Base-by-base conservation (phyloP, 2,888 invertebrate species). In the Latrodectus hesperus region DNA sequence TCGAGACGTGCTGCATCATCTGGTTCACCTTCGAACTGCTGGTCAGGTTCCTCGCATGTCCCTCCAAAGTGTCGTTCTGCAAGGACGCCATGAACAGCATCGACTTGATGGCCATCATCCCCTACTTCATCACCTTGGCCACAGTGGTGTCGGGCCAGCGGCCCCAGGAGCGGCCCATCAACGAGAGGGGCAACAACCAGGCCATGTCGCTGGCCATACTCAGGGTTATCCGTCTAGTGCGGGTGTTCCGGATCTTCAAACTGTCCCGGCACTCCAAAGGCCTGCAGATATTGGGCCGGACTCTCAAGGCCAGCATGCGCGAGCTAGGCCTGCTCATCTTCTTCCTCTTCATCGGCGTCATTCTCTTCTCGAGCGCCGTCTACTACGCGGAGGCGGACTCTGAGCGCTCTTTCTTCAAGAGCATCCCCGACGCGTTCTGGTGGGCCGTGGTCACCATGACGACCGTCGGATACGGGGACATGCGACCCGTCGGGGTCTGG, bases 381-480 rank as follows among this genome's bases (percentile, higher is more conserved):
- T 98, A 96, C 94, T 98, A 97, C 94, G 98, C 98, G 91, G 98
- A 98, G 94, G 97, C 97, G 92, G 97, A 97, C 93, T 95, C 95
- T 92, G 95, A 95, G 93, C 95, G 96, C 93, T 96, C 97, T 92
- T 96, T 96, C 95, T 98, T 98, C 95, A 96, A 96, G 94, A 97
- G 97, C 93, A 98, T 98, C 93, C 97, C 97, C 91, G 97, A 97
- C 93, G 97, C 97, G 91, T 98, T 97, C 94, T 97, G 97, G 97
- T 97, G 97, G 97, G 96, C 96, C 91, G 96, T 98, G 91, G 97
- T 97, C 92, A 98, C 98, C 92, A 97, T 97, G 97, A 97, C 97
- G 92, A 99, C 99, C 94, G 99, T 99, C 94, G 99, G 99, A 95
- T 99, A 99, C 95, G 99, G 99, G 95, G 99, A 99, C 95, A 99